Conservation (phyloP, 1,140 invertebrate genomes). For the Camponotus pennsylvanicus region DNA sequence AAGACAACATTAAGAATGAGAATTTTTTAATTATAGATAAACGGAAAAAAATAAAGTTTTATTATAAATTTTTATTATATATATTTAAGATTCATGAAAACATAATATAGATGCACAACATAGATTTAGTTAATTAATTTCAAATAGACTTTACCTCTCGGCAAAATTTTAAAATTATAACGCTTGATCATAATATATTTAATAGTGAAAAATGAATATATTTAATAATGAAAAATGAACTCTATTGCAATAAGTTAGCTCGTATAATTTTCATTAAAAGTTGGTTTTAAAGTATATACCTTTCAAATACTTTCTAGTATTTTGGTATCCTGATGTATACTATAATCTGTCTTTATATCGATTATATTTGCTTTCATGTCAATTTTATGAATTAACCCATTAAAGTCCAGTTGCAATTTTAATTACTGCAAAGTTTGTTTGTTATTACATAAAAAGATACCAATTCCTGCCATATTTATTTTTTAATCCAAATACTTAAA, state of each 20-base stretch:
- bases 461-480: neutral
- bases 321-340: neutral
- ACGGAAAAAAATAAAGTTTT: neutral
- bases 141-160: neutral
- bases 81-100: neutral
- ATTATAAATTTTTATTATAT: conserved; percentile 1
- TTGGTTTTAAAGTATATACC: neutral
- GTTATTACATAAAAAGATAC: neutral
- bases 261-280: conserved; percentile 2
- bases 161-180: neutral
- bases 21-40: neutral
- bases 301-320: conserved; percentile 40
- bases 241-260: conserved; percentile 4
- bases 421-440: neutral
- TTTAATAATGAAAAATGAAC: neutral
- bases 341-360: conserved; percentile 6
- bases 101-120: neutral
- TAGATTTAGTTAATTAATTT: conserved; percentile 11
- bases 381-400: conserved; percentile 41
- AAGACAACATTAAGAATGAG: neutral
- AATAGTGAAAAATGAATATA: too few relatives aligned
- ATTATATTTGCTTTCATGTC: conserved; percentile 9
- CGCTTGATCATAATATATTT: conserved; percentile 1
- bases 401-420: conserved; percentile 1
- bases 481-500: neutral